phyloP scores from a whole-genome alignment of 2,797 vertebrate species.

The Cottoperca gobio region DNA sequence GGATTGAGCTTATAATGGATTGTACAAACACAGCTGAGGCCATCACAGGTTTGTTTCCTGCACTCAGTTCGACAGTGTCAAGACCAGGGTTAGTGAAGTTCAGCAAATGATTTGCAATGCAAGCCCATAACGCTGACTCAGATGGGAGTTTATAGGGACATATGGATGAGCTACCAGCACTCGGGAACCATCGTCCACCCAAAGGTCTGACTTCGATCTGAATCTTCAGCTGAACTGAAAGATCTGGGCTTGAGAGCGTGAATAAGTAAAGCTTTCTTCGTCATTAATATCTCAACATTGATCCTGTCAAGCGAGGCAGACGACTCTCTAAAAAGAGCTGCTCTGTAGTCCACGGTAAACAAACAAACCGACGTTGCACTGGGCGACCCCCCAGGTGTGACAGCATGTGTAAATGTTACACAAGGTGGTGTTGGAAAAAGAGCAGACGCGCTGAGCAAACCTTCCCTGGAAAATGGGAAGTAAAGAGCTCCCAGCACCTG shows the following conservation, averaged over 20 bases:
- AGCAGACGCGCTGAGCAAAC: constrained; percentile 3
- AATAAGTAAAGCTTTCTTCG: constrained; percentile 30
- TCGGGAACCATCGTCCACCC: neutral
- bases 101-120: neutral
- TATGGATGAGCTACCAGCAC: constrained; percentile 4
- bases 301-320: neutral
- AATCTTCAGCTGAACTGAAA: constrained; percentile 6
- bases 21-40: neutral
- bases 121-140: neutral
- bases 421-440: neutral
- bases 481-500: constrained; percentile 10
- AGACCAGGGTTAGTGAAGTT: neutral
- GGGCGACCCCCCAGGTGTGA: neutral
- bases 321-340: neutral
- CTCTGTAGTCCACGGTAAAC: neutral
- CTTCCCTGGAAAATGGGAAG: constrained; percentile 12
- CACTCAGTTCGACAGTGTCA: no score
- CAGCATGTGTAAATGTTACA: constrained; percentile 5
- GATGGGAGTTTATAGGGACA: neutral
- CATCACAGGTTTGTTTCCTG: neutral
- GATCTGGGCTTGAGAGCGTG: constrained; percentile 4
- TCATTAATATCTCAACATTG: constrained; percentile 35
- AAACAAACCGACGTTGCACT: neutral
- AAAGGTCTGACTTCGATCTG: neutral
- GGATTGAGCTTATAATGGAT: neutral